phyloP scores from a whole-genome alignment of 1,140 invertebrate species.

The Fopius arisanus region DNA sequence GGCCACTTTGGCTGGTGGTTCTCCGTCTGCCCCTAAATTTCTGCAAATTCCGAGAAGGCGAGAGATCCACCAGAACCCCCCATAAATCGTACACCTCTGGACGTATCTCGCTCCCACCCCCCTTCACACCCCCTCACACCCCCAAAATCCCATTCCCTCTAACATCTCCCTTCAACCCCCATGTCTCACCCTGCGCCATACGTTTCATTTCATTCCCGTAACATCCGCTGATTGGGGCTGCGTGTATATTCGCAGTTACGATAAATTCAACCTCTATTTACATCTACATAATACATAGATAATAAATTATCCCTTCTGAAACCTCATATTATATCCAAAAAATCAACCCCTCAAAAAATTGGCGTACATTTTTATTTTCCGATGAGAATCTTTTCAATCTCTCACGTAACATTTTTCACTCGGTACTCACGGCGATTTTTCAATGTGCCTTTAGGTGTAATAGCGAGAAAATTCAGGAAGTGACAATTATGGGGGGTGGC shows the following conservation, averaged over 20 bases:
- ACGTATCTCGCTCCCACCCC: slow-evolving; percentile 31
- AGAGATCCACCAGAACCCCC: slow-evolving; percentile 20
- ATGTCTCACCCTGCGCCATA: not conserved
- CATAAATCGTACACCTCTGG: slow-evolving; percentile 31
- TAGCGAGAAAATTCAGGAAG: not conserved
- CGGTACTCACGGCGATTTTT: no score
- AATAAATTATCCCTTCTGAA: no score
- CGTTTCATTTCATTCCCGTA: not conserved
- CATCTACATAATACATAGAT: no score
- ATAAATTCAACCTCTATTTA: slow-evolving; percentile 4
- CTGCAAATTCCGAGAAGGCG: slow-evolving; percentile 31
- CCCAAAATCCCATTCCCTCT: not conserved
- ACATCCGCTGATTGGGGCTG: not conserved
- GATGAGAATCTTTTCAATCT: no score
- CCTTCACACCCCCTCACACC: slow-evolving; percentile 10
- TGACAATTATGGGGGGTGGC: slow-evolving; percentile 22
- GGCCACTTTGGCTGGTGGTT: not conserved
- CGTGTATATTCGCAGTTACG: not conserved
- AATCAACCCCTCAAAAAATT: no score
- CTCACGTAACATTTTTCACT: no score
- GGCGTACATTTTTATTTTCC: no score
- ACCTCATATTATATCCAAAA: no score
- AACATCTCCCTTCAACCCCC: not conserved
- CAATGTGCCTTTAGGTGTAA: not conserved
- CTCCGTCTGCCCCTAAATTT: slow-evolving; percentile 28